These are phyloP conservation scores for Corapipo altera DNA, from an alignment of 2,113 vertebrate species.

Conservation along the genomic window DNA sequence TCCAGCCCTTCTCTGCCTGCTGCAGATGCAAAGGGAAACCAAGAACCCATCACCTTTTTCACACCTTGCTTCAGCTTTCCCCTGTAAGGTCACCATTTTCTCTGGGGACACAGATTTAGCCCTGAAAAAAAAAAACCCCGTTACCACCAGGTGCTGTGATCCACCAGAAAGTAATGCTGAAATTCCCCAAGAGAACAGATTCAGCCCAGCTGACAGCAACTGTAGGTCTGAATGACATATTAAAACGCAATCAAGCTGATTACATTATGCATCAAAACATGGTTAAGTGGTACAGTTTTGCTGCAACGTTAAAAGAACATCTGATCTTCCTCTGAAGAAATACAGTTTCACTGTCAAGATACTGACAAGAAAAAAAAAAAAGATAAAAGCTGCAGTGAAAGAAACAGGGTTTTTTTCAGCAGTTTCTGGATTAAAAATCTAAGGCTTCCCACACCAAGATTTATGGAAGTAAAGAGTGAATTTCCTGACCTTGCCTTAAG, in stretches of 20 bases:
- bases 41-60: not conserved
- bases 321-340: constrained; percentile 35
- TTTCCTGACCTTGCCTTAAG: not conserved
- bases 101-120: not conserved
- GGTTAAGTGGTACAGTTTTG: constrained; percentile 33
- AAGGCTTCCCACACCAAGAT: not conserved
- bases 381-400: not conserved
- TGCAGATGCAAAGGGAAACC: not conserved
- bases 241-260: constrained; percentile 67
- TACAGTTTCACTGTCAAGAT: not conserved
- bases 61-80: not conserved
- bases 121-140: not conserved
- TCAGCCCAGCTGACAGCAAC: constrained; percentile 37
- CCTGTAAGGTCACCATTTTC: not conserved
- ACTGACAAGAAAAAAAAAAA: not conserved
- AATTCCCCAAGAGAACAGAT: constrained; percentile 1
- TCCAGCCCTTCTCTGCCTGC: not conserved
- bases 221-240: constrained; percentile 33
- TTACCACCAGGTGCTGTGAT: not conserved
- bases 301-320: constrained; percentile 33
- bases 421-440: not conserved
- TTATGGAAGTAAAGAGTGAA: not conserved
- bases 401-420: not conserved
- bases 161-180: not conserved
- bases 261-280: constrained; percentile 61